Evolutionary conservation across 2,797 vertebrate genomes (phyloP).

Genomic region (Hephaestus fuliginosus): DNA sequence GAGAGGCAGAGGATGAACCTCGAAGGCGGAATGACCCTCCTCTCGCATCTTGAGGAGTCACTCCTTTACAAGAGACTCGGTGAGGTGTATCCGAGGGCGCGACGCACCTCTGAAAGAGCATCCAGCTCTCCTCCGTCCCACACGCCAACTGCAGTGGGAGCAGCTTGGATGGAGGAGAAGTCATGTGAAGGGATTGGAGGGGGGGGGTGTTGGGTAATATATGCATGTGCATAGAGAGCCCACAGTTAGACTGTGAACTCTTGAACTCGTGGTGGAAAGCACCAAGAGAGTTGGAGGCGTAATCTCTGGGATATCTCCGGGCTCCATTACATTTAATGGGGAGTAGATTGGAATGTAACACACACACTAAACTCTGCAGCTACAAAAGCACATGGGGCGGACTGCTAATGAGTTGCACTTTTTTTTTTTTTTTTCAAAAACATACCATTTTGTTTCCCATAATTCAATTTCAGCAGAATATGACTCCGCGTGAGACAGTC

Average conservation of each 20-base stretch:
- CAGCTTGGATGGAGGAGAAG: neutral
- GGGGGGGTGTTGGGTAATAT: neutral
- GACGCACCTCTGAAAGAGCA: constrained; percentile 18
- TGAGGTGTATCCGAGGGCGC: constrained; percentile 28
- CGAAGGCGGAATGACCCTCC: constrained; percentile 56
- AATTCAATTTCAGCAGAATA: constrained; percentile 36
- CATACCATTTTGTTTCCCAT: constrained; percentile 45
- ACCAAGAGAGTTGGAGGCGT: constrained; percentile 64
- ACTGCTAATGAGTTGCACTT: constrained; percentile 50
- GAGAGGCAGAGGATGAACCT: constrained; percentile 43
- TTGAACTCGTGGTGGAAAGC: constrained; percentile 57
- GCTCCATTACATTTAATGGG: constrained; percentile 63
- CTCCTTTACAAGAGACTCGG: constrained; percentile 24
- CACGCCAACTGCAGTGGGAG: constrained; percentile 18
- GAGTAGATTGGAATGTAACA: constrained; percentile 52
- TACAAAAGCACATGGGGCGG: constrained; percentile 22
- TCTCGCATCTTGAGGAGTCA: constrained; percentile 48
- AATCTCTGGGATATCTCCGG: constrained; percentile 60
- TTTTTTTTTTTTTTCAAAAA: constrained; percentile 15
- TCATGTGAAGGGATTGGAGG: neutral
- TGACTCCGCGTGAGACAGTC: constrained; percentile 21
- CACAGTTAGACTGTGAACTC: constrained; percentile 59
- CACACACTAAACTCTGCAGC: constrained; percentile 39
- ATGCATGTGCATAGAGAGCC: constrained; percentile 34
- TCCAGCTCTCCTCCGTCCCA: constrained; percentile 32